Base-by-base conservation (phyloP, 2,113 vertebrate genomes). In the Odocoileus hemionus region DNA sequence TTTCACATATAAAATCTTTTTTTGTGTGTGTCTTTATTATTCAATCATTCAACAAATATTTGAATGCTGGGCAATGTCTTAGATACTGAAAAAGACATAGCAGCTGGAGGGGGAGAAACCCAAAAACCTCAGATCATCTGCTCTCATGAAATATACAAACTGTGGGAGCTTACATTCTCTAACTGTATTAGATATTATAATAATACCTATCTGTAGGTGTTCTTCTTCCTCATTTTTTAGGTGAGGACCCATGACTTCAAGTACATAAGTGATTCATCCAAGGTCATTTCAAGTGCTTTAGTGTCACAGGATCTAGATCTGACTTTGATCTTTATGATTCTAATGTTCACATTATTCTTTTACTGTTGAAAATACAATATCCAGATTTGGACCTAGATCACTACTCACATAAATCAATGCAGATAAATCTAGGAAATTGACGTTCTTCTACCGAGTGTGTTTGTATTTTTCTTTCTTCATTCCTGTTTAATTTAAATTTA, bases 401-500 rank as follows among this genome's bases (percentile, higher is more conserved):
- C 33, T 39, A 30, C 12, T 12, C 26, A 14, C 39, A 58, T n/a
- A 54, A 92, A 91, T n/a, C 12, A 36, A 78, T 12, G 16, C 43
- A 30, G 58, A 82, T 94, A 85, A 86, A 78, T 58, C 52, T 86
- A 96, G 36, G 36, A 89, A 88, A 57, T 6, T 36, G 36, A 89
- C 86, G n/a, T 19, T 95, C 61, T 74, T 19, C 28, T 58, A 28
- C 80, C 25, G 33, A 57, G n/a, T 86, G 47, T 10, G 80, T 86
- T 90, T 90, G 36, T 54, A 30, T 78, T 86, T 94, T 78, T 39
- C 61, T 88, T 97, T 84, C 39, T 58, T 96, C 47, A 14, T 85
- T 94, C n/a, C 26, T 86, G 11, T 91, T 89, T 96, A 52, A 93
- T 95, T 90, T 82, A 92, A 94, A 96, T 61, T 95, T 78, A 91